Evolutionary conservation across 2,797 vertebrate genomes (phyloP), one percentile per base, ranked within the genome.

Genomic region (Lophius americanus): DNA sequence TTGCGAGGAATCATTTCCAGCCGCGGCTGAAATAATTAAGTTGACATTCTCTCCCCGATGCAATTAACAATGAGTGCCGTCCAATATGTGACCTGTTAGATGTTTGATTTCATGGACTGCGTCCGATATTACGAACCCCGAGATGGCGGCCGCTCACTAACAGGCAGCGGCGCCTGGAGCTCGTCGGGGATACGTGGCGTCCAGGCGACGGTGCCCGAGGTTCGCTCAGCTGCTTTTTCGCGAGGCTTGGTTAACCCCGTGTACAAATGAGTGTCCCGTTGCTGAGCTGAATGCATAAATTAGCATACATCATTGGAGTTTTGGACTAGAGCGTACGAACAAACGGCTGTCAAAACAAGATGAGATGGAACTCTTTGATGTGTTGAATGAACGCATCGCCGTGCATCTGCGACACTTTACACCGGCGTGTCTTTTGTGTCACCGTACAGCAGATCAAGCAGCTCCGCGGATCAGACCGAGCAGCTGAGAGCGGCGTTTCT

Each of bases 1-100:
- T 92, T 78, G 77, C 81, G 52, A 61, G 85, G 83, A 89, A 87
- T 90, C 73, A 76, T 89, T 88, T 91, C 85, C 84, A 84, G 85
- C 84, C 82, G 66, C 38, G 51, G 86, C 81, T 83, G 89, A 89
- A 91, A 92, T 94, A 93, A 93, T 93, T 84, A 93, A 89, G 89
- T 90, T 92, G 91, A 92, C 91, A 89, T 85, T 86, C 83, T 85
- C 78, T 85, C 72, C 76, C 85, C 67, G 65, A 85, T 84, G 79
- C 83, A 91, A 90, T 92, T 90, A 93, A 88, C 85, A 80, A 76
- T 37, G 78, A 83, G 82, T 59, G 73, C 78, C 61, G 87, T 85
- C 82, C 88, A 89, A 84, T 85, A 82, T 84, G 76, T 79, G 89
- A 91, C 86, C 83, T 78, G 88, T 66, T 73, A 73, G 83, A 88